phyloP scores from a whole-genome alignment of 2,797 vertebrate genomes.

The Salarias fasciatus region DNA sequence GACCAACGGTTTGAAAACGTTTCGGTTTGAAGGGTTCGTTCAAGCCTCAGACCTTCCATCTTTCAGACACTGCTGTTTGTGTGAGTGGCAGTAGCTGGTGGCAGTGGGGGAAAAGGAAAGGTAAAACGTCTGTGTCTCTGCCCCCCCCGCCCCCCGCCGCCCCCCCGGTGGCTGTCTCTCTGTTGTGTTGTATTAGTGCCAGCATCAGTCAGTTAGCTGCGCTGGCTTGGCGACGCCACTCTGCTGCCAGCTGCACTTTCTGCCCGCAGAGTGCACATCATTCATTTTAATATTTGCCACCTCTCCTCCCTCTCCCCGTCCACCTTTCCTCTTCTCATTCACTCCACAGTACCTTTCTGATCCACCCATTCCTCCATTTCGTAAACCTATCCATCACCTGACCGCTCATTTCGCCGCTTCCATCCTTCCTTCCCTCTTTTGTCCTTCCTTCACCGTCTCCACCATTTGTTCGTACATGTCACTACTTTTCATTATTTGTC shows the following conservation, averaged over 20 bases:
- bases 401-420: neutral
- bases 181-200: conserved; percentile 45
- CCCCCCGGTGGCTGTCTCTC: conserved; percentile 19
- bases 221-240: conserved; percentile 46
- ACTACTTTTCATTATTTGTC: neutral
- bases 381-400: neutral
- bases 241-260: conserved; percentile 66
- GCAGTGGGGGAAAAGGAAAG: neutral
- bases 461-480: neutral
- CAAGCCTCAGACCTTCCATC: neutral
- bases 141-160: conserved; percentile 7
- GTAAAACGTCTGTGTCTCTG: neutral
- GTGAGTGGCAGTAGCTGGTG: neutral
- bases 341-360: neutral
- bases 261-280: conserved; percentile 56
- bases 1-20: no score
- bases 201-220: conserved; percentile 56
- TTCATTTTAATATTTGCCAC: conserved; percentile 61
- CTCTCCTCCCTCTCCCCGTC: conserved; percentile 8
- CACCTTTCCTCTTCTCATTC: neutral
- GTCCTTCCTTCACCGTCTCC: neutral
- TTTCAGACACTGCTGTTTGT: neutral
- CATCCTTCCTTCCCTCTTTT: neutral
- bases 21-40: neutral
- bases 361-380: neutral